phyloP scores from a whole-genome alignment of 1,140 invertebrate species.

The Ooceraea biroi region DNA sequence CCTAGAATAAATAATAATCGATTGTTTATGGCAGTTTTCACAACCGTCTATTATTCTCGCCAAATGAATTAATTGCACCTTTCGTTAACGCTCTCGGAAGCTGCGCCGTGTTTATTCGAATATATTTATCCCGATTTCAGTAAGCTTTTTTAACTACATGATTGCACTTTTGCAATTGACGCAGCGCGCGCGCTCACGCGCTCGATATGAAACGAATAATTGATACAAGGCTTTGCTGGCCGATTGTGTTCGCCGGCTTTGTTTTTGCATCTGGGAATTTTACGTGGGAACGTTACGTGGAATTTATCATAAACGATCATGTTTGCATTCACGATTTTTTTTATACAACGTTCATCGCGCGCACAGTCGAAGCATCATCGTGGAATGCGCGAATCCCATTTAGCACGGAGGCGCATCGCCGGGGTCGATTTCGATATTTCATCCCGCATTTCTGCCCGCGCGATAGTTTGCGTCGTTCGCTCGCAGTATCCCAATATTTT shows the following conservation, averaged over 20 bases:
- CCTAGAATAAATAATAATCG: slow-evolving; percentile 15
- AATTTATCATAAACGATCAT: slow-evolving; percentile 39
- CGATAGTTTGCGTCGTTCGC: slow-evolving; percentile 58
- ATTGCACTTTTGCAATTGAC: slow-evolving; percentile 36
- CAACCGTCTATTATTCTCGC: slow-evolving; percentile 18
- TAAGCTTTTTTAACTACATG: slow-evolving; percentile 17
- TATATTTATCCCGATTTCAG: slow-evolving; percentile 48
- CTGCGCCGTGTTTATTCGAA: slow-evolving; percentile 11
- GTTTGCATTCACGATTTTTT: slow-evolving; percentile 19
- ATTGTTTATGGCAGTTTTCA: slow-evolving; percentile 11
- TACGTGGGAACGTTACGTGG: not conserved
- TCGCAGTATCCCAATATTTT: slow-evolving; percentile 66
- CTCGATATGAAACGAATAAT: slow-evolving; percentile 27
- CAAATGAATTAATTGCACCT: slow-evolving; percentile 32
- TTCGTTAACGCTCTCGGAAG: slow-evolving; percentile 12
- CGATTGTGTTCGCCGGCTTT: slow-evolving; percentile 46
- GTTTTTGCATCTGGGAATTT: not conserved
- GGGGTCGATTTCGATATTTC: slow-evolving; percentile 64
- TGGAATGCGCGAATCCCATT: slow-evolving; percentile 21
- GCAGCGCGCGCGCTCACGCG: not conserved
- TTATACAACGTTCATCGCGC: not conserved
- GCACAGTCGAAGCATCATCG: not conserved
- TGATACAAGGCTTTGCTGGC: slow-evolving; percentile 14
- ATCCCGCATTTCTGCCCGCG: slow-evolving; percentile 38
- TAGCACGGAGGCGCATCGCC: slow-evolving; percentile 27